A percentile compares a stretch with the other conserved stretches of the same genome.
Conservation (phyloP, 2,797 vertebrate species). For the Crenichthys baileyi region DNA sequence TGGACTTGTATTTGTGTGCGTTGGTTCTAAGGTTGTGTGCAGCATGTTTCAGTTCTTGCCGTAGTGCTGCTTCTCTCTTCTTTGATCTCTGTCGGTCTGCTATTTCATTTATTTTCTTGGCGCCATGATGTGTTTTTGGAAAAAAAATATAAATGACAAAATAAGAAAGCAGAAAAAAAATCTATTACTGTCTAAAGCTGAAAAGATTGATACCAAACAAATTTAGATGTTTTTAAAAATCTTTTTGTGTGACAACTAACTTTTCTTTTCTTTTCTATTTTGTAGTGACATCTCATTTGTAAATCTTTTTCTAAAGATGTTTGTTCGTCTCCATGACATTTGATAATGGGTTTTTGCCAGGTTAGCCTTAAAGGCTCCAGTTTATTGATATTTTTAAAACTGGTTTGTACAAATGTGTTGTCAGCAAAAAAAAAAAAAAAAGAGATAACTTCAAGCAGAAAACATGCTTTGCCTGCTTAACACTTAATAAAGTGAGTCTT, state of each 20-base stretch:
- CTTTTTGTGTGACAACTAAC: conserved; percentile 84
- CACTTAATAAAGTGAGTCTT: conserved; percentile 95
- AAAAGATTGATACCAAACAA: conserved; percentile 83
- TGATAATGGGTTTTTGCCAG: conserved; percentile 93
- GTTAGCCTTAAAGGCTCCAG: conserved; percentile 94
- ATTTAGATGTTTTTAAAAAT: conserved; percentile 84
- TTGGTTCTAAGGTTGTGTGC: conserved; percentile 81
- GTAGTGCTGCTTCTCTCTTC: conserved; percentile 78
- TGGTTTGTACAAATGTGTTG: conserved; percentile 98
- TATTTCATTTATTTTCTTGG: conserved; percentile 71
- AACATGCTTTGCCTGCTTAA: conserved; percentile 96
- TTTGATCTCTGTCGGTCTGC: conserved; percentile 68
- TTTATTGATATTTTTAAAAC: conserved; percentile 98
- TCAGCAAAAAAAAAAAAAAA: conserved; percentile 85
- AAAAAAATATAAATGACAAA: conserved; percentile 61
- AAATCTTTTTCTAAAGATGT: conserved; percentile 96
- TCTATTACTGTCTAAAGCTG: conserved; percentile 67
- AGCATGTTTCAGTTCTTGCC: conserved; percentile 83
- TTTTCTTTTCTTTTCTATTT: conserved; percentile 85
- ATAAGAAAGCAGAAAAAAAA: conserved; percentile 65
- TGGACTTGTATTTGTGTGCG: conserved; percentile 82
- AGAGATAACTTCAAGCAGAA: conserved; percentile 71
- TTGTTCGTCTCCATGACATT: conserved; percentile 91
- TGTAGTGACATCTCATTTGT: conserved; percentile 99
- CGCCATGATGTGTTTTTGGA: conserved; percentile 75